phyloP scores from a whole-genome alignment of 2,797 vertebrate genomes.

The Periophthalmus magnuspinnatus region DNA sequence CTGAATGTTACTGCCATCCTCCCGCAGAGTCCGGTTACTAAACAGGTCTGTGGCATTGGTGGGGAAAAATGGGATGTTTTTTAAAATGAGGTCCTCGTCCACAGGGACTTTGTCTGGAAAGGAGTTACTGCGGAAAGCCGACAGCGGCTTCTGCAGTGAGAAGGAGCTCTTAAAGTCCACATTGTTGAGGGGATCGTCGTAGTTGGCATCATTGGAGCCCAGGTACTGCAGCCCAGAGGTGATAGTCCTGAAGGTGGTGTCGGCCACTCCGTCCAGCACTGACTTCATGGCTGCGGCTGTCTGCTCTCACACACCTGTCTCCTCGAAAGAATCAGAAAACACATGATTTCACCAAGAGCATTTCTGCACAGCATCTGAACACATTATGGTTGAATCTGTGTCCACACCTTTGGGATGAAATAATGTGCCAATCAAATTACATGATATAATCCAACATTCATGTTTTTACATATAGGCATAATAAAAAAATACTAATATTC shows the following conservation, averaged over 20 bases:
- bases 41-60: conserved; percentile 92
- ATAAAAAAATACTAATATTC: conserved; percentile 3
- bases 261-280: conserved; percentile 94
- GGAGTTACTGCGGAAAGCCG: conserved; percentile 90
- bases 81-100: conserved; percentile 87
- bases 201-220: conserved; percentile 93
- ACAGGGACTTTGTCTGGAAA: conserved; percentile 91
- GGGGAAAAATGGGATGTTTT: conserved; percentile 84
- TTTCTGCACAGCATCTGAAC: background rate
- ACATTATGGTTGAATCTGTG: background rate
- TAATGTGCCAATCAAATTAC: background rate
- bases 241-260: conserved; percentile 98
- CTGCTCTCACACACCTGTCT: conserved; percentile 67
- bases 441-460: background rate
- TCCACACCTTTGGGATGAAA: background rate
- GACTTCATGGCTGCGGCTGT: conserved; percentile 92
- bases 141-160: conserved; percentile 90
- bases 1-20: conserved; percentile 87
- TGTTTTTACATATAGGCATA: conserved; percentile 7
- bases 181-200: conserved; percentile 73
- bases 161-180: conserved; percentile 76
- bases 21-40: conserved; percentile 85
- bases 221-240: conserved; percentile 95
- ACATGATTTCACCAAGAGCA: conserved; percentile 17
- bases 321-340: conserved; percentile 66